Base-by-base conservation (phyloP, 2,113 vertebrate species). In the Oreotragus oreotragus region DNA sequence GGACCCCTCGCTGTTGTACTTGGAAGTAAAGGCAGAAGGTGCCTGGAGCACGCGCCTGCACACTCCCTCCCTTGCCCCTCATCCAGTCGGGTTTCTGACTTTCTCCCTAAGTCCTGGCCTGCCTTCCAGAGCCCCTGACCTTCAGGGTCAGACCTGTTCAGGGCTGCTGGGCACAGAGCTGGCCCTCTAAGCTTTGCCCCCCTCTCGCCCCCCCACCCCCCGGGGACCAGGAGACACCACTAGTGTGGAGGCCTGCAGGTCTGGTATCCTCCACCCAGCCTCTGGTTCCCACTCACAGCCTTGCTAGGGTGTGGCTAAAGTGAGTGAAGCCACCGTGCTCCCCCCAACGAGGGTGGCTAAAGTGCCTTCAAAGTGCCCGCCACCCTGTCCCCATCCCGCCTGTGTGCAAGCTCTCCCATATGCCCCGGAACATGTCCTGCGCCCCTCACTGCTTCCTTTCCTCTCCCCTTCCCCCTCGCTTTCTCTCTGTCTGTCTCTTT, bases 401-500 rank as follows among this genome's bases (percentile, higher is more conserved):
- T 88, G 92, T 0, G 13, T 84, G 55, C 45, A 1, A 45, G 33
- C 39, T 39, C 33, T 49, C 12, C 47, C 36, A 25, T 3, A 9
- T 84, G 70, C 45, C 51, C 16, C 33, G 17, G 7, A 86, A 53
- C 3, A 0, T 27, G 81, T 45, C 84, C 84, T 97, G 94, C 17
- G 94, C 97, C 93, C 94, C 97, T 94, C 88, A 89, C 81, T 79
- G 12, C 92, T 98, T 96, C 97, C 96, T 98, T 97, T 94, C 90
- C 1, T 98, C 45, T 90, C 57, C 90, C 91, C 88, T 93, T 49
- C 90, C 94, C 93, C 92, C 91, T 87, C 14, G 98, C 84, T 95
- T 96, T 91, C 87, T 97, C 90, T 97, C 96, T 98, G 97, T 98
- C 97, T 98, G 97, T 98, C 97, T 98, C 97, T 98, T 98, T 97